Evolutionary conservation across 2,888 invertebrate species (phyloP).

Genomic region (Alcis repandata): DNA sequence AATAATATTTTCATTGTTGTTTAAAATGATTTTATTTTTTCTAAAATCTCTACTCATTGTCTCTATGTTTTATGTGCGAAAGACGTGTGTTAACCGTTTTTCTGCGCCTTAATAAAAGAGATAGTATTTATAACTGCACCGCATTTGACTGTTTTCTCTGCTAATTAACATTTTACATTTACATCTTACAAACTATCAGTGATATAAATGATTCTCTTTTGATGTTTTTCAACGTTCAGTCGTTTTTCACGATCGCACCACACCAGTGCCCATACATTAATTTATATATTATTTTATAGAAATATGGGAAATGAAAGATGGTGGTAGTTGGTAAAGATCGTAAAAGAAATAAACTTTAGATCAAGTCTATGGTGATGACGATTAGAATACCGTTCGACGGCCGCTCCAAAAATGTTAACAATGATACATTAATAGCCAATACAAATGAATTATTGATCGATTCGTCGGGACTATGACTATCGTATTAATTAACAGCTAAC

Average conservation of each 20-base stretch:
- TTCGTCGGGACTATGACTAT: slow-evolving; percentile 45
- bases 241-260: no score
- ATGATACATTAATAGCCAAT: slow-evolving; percentile 27
- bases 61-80: no score
- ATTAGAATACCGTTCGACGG: slow-evolving; percentile 15
- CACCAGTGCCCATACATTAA: no score
- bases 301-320: no score
- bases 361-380: background rate
- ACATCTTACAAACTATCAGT: background rate
- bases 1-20: no score
- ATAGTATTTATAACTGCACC: slow-evolving; percentile 1
- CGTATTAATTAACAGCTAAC: slow-evolving; percentile 47
- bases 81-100: no score
- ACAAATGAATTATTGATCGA: slow-evolving; percentile 41
- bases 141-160: slow-evolving; percentile 10
- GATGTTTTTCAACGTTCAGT: background rate
- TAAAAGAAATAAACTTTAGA: background rate
- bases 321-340: no score
- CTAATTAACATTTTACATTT: slow-evolving; percentile 14
- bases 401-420: slow-evolving; percentile 24
- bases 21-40: no score
- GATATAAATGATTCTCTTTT: background rate
- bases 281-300: no score
- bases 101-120: no score
- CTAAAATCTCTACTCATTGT: no score